Evolutionary conservation across 2,797 vertebrate genomes (phyloP).

Genomic region (Pseudomugil tenellus): DNA sequence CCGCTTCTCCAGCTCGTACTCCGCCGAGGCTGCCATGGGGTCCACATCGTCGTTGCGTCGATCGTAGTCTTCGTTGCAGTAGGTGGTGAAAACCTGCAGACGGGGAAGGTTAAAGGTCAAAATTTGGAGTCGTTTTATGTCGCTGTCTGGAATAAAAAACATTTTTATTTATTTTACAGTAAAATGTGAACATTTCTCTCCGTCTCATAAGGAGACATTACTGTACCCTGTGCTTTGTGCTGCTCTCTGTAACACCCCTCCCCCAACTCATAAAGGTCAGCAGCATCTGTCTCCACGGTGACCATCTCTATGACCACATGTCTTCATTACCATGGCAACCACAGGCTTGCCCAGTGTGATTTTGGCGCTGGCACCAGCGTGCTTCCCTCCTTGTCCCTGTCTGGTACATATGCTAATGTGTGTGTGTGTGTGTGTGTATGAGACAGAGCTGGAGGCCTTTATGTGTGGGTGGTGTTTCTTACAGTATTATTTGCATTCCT

Average conservation of each 20-base stretch:
- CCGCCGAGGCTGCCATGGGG: conserved; percentile 96
- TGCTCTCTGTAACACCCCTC: conserved; percentile 25
- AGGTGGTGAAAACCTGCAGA: conserved; percentile 93
- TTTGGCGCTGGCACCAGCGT: conserved; percentile 44
- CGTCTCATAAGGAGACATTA: too few species aligned
- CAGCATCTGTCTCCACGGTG: conserved; percentile 61
- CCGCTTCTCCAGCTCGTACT: conserved; percentile 97
- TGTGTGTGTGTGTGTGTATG: conserved; percentile 6
- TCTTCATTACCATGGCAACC: conserved; percentile 53
- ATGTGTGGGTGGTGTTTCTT: conserved; percentile 34
- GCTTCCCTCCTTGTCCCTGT: conserved; percentile 39
- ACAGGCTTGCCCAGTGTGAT: conserved; percentile 54
- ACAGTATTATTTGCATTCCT: conserved; percentile 45
- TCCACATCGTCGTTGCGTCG: conserved; percentile 96
- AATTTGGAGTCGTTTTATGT: too few species aligned
- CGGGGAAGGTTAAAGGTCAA: too few species aligned
- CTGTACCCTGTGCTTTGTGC: conserved; percentile 3
- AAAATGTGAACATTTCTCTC: too few species aligned
- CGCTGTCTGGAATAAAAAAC: too few species aligned
- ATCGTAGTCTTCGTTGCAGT: conserved; percentile 96
- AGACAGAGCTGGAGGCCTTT: conserved; percentile 17
- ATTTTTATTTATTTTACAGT: too few species aligned
- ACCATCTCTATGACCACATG: conserved; percentile 57
- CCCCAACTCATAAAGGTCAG: conserved; percentile 55
- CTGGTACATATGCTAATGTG: conserved; percentile 55